phyloP scores from a whole-genome alignment of 1,140 invertebrate species.

The Apocrypta bakeri region DNA sequence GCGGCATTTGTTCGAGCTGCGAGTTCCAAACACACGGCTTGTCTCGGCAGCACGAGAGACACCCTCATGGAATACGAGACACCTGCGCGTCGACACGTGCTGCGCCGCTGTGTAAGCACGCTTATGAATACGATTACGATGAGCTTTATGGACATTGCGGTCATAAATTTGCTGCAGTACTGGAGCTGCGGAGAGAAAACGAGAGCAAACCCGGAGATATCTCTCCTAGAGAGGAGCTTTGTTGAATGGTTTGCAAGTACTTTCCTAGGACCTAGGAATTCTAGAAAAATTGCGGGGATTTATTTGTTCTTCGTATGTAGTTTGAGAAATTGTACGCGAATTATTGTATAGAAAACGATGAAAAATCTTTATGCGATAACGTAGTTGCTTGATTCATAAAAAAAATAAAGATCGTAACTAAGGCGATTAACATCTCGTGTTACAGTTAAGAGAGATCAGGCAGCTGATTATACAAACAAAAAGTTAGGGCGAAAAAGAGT shows the following conservation, averaged over 20 bases:
- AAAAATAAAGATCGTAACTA: background rate
- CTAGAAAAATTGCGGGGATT: background rate
- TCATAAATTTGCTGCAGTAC: constrained; percentile 40
- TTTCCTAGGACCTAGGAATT: too few species aligned
- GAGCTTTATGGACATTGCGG: constrained; percentile 59
- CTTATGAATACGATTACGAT: constrained; percentile 63
- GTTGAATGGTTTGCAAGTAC: background rate
- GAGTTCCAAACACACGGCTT: constrained; percentile 31
- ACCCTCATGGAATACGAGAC: constrained; percentile 54
- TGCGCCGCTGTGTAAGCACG: constrained; percentile 47
- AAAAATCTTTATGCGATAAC: too few species aligned
- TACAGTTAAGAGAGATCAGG: too few species aligned
- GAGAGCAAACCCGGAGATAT: background rate
- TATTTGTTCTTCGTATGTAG: background rate
- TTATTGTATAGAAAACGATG: background rate
- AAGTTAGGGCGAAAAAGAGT: background rate
- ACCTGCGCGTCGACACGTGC: constrained; percentile 52
- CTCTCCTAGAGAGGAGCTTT: background rate
- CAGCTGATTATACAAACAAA: too few species aligned
- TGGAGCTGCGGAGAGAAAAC: background rate
- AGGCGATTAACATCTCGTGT: background rate
- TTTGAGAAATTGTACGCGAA: background rate
- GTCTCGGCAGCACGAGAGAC: background rate
- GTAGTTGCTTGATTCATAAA: too few species aligned
- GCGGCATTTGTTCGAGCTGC: constrained; percentile 46